phyloP scores from a whole-genome alignment of 2,797 vertebrate genomes.

The Hybognathus amarus region DNA sequence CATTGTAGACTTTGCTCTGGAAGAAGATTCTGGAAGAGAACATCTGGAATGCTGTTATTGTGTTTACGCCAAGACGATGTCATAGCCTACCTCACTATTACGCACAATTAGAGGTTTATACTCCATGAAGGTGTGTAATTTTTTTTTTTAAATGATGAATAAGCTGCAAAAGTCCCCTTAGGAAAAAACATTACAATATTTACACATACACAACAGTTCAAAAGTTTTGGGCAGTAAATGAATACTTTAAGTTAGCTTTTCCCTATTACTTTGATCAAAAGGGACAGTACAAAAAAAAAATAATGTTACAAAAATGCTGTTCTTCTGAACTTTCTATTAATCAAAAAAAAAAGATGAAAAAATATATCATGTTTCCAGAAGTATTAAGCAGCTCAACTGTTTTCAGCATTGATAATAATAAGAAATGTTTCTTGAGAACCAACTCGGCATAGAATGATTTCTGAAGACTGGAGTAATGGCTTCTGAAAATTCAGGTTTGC shows the following conservation, averaged over 20 bases:
- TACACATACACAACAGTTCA: neutral
- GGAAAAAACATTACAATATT: neutral
- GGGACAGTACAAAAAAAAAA: neutral
- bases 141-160: neutral
- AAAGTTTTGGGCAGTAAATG: too few relatives aligned
- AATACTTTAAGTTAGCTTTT: neutral
- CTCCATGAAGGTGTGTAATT: neutral
- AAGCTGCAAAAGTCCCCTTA: neutral
- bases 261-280: neutral
- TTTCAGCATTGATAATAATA: neutral
- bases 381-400: neutral
- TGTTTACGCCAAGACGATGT: slow-evolving; percentile 12
- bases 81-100: slow-evolving; percentile 3
- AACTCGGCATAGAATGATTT: neutral
- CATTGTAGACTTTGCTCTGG: slow-evolving; percentile 22
- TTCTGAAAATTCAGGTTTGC: neutral
- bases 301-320: neutral
- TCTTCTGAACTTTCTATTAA: neutral
- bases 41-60: slow-evolving; percentile 45
- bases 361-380: neutral
- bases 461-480: neutral
- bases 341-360: neutral
- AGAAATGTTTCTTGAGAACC: neutral
- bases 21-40: slow-evolving; percentile 48
- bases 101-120: neutral